phyloP scores from a whole-genome alignment of 2,797 vertebrate species.

The Spea hammondii region DNA sequence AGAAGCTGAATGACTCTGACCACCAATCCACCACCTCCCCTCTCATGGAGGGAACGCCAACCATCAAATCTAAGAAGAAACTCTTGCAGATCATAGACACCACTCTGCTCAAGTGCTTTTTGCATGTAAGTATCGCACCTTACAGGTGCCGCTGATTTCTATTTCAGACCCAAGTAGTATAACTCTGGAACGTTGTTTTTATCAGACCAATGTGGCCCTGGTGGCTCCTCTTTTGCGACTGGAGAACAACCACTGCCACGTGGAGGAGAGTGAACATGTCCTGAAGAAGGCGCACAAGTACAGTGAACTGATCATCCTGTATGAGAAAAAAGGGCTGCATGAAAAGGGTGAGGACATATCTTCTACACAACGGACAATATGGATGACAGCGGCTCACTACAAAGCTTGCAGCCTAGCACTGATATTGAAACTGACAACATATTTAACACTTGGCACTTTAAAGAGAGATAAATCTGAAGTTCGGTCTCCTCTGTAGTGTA shows the following conservation, averaged over 20 bases:
- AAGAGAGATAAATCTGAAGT: no score
- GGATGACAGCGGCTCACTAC: not conserved
- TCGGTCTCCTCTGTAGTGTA: no score
- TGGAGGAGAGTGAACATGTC: conserved; percentile 96
- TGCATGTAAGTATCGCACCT: conserved; percentile 79
- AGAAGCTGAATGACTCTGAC: conserved; percentile 91
- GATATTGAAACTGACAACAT: no score
- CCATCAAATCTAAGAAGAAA: conserved; percentile 96
- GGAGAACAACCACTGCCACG: conserved; percentile 98
- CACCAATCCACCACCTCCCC: conserved; percentile 90
- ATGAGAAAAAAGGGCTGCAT: conserved; percentile 97
- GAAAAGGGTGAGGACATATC: conserved; percentile 80
- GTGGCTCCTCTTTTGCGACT: conserved; percentile 92
- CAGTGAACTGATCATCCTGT: conserved; percentile 96
- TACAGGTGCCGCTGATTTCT: no score
- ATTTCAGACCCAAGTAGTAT: no score
- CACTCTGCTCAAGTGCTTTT: conserved; percentile 93
- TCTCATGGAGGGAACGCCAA: conserved; percentile 94
- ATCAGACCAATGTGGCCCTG: conserved; percentile 91
- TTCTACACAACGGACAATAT: no score
- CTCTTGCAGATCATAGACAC: conserved; percentile 97
- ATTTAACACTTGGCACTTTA: no score
- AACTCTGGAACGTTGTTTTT: conserved; percentile 2
- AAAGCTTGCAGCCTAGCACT: not conserved
- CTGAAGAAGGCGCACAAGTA: conserved; percentile 98